Evolutionary conservation across 2,888 invertebrate species (phyloP).

Genomic region (Cylindroiulus punctatus): DNA sequence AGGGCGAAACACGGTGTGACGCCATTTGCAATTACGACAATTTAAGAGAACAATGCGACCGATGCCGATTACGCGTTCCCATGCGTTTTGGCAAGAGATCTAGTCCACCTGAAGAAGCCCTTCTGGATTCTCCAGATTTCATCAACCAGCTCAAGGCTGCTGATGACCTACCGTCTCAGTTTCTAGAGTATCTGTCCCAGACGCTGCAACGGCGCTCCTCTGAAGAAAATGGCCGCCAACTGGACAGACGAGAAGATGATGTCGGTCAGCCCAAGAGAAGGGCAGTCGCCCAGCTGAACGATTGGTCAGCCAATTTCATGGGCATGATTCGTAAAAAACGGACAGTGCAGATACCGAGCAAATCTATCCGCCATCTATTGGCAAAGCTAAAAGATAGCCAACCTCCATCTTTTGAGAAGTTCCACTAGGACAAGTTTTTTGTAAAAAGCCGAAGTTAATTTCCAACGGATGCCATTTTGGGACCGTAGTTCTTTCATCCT

Average conservation of each 20-base stretch:
- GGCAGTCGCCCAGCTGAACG: not conserved
- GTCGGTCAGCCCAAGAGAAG: not conserved
- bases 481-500: not conserved
- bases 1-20: slow-evolving; percentile 51
- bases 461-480: not conserved
- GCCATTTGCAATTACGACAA: slow-evolving; percentile 46
- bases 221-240: not conserved
- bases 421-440: not conserved
- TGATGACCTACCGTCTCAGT: slow-evolving; percentile 33
- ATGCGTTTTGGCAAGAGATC: slow-evolving; percentile 57
- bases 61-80: slow-evolving; percentile 54
- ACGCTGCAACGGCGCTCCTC: not conserved
- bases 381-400: not conserved
- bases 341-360: not conserved
- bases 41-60: slow-evolving; percentile 54
- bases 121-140: slow-evolving; percentile 2
- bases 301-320: slow-evolving; percentile 20
- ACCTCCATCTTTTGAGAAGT: not conserved
- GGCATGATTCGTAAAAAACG: slow-evolving; percentile 15
- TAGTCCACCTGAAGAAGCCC: slow-evolving; percentile 51
- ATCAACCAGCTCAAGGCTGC: not conserved
- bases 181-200: not conserved
- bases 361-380: not conserved
- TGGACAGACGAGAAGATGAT: not conserved
- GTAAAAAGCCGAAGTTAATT: not conserved